A percentile compares a stretch with the other conserved stretches of the same genome.
These are phyloP conservation scores for Mionectes macconnelli DNA, from an alignment of 2,113 vertebrate genomes.

Conservation along the genomic window DNA sequence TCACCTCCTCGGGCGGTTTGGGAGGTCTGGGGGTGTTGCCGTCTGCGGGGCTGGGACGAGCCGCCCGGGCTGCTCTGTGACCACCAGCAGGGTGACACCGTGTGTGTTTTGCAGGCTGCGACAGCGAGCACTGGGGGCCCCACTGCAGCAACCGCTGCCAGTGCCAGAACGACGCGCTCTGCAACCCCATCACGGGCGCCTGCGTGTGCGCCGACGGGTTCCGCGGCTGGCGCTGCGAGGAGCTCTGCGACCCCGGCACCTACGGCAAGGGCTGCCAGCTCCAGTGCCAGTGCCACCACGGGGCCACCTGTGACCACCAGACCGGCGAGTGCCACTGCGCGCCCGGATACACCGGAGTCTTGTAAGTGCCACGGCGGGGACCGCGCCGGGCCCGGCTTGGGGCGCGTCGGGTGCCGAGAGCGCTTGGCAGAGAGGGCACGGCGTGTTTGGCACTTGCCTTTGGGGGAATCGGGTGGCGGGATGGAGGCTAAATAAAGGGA, in stretches of 20 bases:
- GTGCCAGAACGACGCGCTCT: conserved; percentile 93
- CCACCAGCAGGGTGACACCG: neutral
- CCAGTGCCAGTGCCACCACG: conserved; percentile 91
- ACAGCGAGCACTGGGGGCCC: conserved; percentile 95
- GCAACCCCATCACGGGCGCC: conserved; percentile 98
- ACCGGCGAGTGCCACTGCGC: conserved; percentile 96
- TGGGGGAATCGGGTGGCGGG: neutral
- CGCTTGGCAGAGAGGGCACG: neutral
- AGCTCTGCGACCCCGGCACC: conserved; percentile 85
- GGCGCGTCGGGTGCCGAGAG: neutral
- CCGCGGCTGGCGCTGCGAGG: conserved; percentile 96
- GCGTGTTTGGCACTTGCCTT: neutral
- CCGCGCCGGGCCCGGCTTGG: too few species aligned
- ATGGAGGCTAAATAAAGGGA: neutral
- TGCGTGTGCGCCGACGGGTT: conserved; percentile 94
- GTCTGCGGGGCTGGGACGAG: neutral
- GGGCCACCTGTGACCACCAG: conserved; percentile 90
- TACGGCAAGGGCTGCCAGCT: conserved; percentile 94
- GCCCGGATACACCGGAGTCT: conserved; percentile 90
- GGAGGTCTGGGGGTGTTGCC: neutral
- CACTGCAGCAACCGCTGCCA: conserved; percentile 99
- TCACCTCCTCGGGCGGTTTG: neutral
- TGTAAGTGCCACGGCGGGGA: conserved; percentile 69
- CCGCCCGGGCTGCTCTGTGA: too few species aligned
- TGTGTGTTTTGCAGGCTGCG: conserved; percentile 84